Evolutionary conservation across 30 jellyfish, hydroid and myxozoan genomes (phyloP).

Genomic region (Sanderia malayensis): DNA sequence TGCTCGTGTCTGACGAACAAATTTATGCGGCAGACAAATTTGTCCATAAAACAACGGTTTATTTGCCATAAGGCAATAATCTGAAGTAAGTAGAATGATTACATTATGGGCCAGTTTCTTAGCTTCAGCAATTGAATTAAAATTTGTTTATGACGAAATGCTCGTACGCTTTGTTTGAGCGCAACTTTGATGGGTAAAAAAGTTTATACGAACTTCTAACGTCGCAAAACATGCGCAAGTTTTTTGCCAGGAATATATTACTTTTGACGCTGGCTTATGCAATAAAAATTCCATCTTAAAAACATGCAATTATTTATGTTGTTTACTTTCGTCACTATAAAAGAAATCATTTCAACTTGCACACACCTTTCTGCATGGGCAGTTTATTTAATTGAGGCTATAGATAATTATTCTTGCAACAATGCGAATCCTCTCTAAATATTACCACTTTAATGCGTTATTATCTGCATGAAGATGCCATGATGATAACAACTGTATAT

Average conservation of each 20-base stretch:
- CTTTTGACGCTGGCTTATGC: too few species aligned
- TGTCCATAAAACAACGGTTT: not conserved
- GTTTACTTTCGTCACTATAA: not conserved
- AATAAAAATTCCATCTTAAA: too few species aligned
- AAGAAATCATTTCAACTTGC: not conserved
- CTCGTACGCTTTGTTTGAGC: too few species aligned
- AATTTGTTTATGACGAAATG: not conserved
- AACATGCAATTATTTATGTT: too few species aligned
- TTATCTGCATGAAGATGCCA: not conserved
- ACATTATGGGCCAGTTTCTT: conserved; percentile 2
- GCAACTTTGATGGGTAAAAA: too few species aligned
- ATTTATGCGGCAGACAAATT: not conserved
- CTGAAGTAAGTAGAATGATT: not conserved
- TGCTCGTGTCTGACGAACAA: too few species aligned
- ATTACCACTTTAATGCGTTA: not conserved
- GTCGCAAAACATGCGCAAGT: too few species aligned
- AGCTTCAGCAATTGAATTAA: conserved; percentile 2
- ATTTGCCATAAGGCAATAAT: conserved; percentile 11
- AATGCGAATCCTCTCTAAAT: not conserved
- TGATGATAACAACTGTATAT: too few species aligned
- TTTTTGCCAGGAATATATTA: too few species aligned
- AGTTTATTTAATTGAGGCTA: not conserved
- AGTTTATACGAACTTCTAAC: too few species aligned
- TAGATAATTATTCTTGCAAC: not conserved
- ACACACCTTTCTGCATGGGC: not conserved